phyloP scores from a whole-genome alignment of 92 coral and sea anemone genomes.

The Epizoanthus rinbou region DNA sequence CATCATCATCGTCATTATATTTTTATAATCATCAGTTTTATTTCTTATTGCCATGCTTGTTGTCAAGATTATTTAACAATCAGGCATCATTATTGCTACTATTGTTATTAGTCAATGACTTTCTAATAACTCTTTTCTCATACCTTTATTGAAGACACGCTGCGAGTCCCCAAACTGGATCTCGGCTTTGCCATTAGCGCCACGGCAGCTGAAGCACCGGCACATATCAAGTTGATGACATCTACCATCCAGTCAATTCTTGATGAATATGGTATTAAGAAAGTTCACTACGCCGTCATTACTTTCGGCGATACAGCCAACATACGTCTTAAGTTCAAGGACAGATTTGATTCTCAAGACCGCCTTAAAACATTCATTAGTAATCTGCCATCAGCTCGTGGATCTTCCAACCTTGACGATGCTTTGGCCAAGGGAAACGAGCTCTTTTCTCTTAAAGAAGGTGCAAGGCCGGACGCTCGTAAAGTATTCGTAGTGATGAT shows the following conservation, averaged over 20 bases:
- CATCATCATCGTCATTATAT: no score
- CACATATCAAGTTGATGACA: conserved; percentile 54
- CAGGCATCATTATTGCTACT: no score
- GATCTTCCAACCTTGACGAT: conserved; percentile 53
- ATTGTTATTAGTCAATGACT: not conserved
- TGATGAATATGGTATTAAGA: conserved; percentile 70
- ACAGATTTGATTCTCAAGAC: not conserved
- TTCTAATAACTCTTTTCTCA: not conserved
- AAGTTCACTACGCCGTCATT: conserved; percentile 58
- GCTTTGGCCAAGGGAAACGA: conserved; percentile 58
- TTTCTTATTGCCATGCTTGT: no score
- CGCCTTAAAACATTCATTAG: not conserved
- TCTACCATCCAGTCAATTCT: conserved; percentile 63
- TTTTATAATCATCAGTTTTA: no score
- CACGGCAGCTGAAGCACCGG: conserved; percentile 50
- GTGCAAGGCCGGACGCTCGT: conserved; percentile 76
- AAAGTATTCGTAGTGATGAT: conserved; percentile 78
- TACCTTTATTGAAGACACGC: conserved; percentile 46
- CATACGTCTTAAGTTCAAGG: conserved; percentile 30
- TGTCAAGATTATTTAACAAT: no score
- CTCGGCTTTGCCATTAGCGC: conserved; percentile 71
- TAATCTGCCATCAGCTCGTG: conserved; percentile 31
- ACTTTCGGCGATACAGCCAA: conserved; percentile 51
- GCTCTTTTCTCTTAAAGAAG: conserved; percentile 68
- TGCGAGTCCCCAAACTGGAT: conserved; percentile 63